Percentiles rank a stretch among this genome's conserved stretches.
Evolutionary conservation across 2,888 invertebrate species (phyloP).

Genomic region (Tiliacea aurago): DNA sequence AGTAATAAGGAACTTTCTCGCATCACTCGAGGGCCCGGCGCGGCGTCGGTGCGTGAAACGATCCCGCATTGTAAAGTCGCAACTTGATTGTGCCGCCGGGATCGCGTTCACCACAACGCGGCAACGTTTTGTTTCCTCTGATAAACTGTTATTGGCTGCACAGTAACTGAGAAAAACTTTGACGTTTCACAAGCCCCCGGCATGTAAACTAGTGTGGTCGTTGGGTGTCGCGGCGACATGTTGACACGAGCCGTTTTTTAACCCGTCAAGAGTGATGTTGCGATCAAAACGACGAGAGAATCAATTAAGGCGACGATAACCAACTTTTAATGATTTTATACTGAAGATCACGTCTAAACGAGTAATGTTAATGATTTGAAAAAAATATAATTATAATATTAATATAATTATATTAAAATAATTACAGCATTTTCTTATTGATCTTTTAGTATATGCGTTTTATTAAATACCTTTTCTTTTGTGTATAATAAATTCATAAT

Average conservation of each 20-base stretch:
- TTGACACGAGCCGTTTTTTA: slow-evolving; percentile 34
- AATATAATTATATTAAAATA: too few relatives aligned
- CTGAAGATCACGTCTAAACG: too few relatives aligned
- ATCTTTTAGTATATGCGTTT: too few relatives aligned
- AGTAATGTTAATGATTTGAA: too few relatives aligned
- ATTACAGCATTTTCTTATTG: too few relatives aligned
- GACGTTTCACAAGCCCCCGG: slow-evolving; percentile 50
- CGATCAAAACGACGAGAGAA: slow-evolving; percentile 26
- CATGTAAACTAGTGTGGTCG: slow-evolving; percentile 40
- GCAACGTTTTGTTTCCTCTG: slow-evolving; percentile 70
- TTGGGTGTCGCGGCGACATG: slow-evolving; percentile 25
- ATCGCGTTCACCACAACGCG: slow-evolving; percentile 65
- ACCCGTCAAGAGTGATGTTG: slow-evolving; percentile 9
- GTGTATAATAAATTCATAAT: too few relatives aligned
- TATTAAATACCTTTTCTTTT: too few relatives aligned
- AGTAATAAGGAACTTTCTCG: slow-evolving; percentile 78
- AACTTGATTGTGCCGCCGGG: slow-evolving; percentile 72
- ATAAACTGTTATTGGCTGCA: slow-evolving; percentile 75
- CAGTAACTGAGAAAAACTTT: slow-evolving; percentile 62
- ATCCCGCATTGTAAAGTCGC: slow-evolving; percentile 65
- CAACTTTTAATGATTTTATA: too few relatives aligned
- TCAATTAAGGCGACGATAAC: too few relatives aligned
- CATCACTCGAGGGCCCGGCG: slow-evolving; percentile 64
- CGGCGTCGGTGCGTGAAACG: slow-evolving; percentile 59
- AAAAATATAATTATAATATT: too few relatives aligned